Evolutionary conservation across 2,888 invertebrate genomes (phyloP).

Genomic region (Leucoptera coffeella): DNA sequence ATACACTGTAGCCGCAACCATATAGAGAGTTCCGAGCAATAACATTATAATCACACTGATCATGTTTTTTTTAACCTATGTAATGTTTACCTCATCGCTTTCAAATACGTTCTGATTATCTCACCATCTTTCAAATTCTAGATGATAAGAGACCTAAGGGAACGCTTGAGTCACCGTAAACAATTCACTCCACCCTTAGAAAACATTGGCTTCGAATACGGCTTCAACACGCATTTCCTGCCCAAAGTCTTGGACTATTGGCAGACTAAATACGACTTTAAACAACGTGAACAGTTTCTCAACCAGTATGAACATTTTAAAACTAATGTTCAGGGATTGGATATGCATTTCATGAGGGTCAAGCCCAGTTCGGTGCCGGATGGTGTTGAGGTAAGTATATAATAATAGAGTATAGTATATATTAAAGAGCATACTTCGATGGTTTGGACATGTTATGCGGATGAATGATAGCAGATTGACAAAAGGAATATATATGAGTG

Average conservation of each 20-base stretch:
- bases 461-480: too few relatives aligned
- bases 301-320: conserved; percentile 64
- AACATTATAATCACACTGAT: too few relatives aligned
- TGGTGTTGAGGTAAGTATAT: conserved; percentile 4
- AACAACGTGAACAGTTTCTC: conserved; percentile 49
- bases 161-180: conserved; percentile 43
- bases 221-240: conserved; percentile 47
- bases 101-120: neutral
- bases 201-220: conserved; percentile 50
- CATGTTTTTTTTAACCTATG: neutral
- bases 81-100: neutral
- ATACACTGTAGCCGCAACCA: too few relatives aligned
- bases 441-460: too few relatives aligned
- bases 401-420: too few relatives aligned
- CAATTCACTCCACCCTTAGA: conserved; percentile 24
- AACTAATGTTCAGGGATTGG: conserved; percentile 64
- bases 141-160: conserved; percentile 46
- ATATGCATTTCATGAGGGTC: conserved; percentile 63
- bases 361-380: conserved; percentile 37
- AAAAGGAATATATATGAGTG: too few relatives aligned
- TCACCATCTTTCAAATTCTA: conserved; percentile 16
- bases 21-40: too few relatives aligned
- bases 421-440: too few relatives aligned
- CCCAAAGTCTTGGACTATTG: conserved; percentile 48
- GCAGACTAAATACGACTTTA: conserved; percentile 62